Conservation (phyloP, 2,797 vertebrate genomes). For the Anas bahamensis region DNA sequence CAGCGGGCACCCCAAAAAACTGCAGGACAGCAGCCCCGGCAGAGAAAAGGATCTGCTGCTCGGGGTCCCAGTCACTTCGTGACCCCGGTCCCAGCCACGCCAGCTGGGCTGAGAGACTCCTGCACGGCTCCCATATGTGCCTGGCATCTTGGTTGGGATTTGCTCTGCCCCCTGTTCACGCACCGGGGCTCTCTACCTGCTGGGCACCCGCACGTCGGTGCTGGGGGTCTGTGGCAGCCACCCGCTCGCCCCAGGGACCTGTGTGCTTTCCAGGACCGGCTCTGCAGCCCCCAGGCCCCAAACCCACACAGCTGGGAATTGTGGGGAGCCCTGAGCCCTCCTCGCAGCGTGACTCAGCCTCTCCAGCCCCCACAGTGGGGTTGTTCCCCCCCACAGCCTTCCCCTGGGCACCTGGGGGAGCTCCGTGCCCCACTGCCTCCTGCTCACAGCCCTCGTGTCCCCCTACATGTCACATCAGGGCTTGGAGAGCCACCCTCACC, state of each 20-base stretch:
- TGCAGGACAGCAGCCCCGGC: neutral
- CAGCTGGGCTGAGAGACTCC: neutral
- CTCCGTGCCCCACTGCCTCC: neutral
- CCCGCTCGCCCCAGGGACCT: neutral
- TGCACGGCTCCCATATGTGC: neutral
- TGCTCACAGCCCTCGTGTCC: neutral
- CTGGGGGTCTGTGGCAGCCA: accelerated
- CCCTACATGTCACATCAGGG: neutral
- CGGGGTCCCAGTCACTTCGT: neutral
- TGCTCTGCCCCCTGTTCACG: neutral
- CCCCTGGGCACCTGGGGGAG: neutral
- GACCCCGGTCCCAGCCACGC: neutral
- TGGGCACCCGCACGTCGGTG: neutral
- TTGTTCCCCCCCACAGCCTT: slow-evolving; percentile 20
- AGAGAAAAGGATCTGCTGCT: neutral
- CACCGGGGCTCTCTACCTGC: neutral
- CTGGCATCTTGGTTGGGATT: neutral
- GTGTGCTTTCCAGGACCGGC: neutral
- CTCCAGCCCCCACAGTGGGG: slow-evolving; percentile 53
- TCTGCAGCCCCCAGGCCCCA: neutral
- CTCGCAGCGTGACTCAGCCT: slow-evolving; percentile 39
- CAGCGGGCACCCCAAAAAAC: neutral
- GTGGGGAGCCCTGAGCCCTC: neutral
- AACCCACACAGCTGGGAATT: slow-evolving; percentile 46
- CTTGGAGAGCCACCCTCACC: too few species aligned